Conservation (phyloP, 2,888 invertebrate species). For the Chloroclystis v-ata region DNA sequence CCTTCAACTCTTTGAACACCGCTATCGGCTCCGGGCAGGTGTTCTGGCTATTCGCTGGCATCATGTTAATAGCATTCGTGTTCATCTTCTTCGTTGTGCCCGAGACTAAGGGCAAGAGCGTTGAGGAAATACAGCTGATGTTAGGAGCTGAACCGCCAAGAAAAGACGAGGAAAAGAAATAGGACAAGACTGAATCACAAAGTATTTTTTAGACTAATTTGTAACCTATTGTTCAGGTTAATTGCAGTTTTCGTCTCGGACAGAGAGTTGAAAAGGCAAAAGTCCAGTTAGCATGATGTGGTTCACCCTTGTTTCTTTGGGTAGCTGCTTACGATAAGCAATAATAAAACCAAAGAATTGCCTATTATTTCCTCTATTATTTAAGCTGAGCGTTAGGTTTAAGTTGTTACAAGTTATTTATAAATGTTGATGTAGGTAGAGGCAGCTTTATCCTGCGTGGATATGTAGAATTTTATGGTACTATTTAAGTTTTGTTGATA, state of each 20-base stretch:
- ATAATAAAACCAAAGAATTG: conserved; percentile 58
- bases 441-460: conserved; percentile 7
- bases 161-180: conserved; percentile 52
- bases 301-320: conserved; percentile 33
- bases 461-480: background rate
- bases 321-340: conserved; percentile 38
- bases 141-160: conserved; percentile 56
- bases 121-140: conserved; percentile 81
- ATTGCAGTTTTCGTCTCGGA: background rate
- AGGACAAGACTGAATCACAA: conserved; percentile 52
- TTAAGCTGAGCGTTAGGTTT: conserved; percentile 19
- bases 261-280: background rate
- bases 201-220: conserved; percentile 41
- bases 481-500: background rate
- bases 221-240: conserved; percentile 3
- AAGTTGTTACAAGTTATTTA: conserved; percentile 18
- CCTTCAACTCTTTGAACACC: conserved; percentile 78
- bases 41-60: conserved; percentile 85
- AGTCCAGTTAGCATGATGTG: conserved; percentile 14
- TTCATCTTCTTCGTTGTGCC: conserved; percentile 84
- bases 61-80: conserved; percentile 80
- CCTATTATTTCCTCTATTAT: conserved; percentile 27
- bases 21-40: conserved; percentile 80
- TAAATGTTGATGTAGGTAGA: conserved; percentile 17
- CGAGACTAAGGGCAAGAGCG: conserved; percentile 83